These are phyloP conservation scores for Dinothrombium tinctorium DNA, from an alignment of 1,140 invertebrate species.

Conservation along the genomic window DNA sequence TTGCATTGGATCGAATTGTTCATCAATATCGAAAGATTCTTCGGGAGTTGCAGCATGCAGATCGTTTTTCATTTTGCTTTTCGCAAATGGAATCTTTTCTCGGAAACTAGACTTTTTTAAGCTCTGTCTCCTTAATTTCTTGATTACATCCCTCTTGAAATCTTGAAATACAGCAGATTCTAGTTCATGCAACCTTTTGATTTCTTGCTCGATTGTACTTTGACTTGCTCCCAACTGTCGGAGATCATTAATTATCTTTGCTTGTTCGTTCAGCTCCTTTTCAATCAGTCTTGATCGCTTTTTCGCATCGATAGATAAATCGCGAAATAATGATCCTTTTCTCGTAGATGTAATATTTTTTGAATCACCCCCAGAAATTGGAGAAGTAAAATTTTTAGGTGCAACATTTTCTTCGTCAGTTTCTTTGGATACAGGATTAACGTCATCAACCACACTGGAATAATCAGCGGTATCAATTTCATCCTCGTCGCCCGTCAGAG, in stretches of 20 bases:
- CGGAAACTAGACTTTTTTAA: conserved; percentile 25
- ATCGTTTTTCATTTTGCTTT: not conserved
- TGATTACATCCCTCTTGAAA: conserved; percentile 55
- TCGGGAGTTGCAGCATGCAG: too few species aligned
- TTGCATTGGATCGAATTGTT: too few species aligned
- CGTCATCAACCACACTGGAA: conserved; percentile 14
- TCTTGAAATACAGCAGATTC: conserved; percentile 69
- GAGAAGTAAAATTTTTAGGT: not conserved
- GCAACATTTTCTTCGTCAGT: not conserved
- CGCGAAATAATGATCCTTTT: conserved; percentile 66
- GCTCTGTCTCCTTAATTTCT: conserved; percentile 58
- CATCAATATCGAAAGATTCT: too few species aligned
- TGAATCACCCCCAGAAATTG: not conserved
- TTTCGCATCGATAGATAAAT: conserved; percentile 58
- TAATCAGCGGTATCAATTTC: conserved; percentile 9
- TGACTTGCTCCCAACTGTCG: conserved; percentile 60
- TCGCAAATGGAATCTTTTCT: not conserved
- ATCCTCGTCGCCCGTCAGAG: conserved; percentile 44
- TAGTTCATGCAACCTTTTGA: conserved; percentile 62
- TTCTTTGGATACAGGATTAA: conserved; percentile 4
- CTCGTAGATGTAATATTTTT: conserved; percentile 20
- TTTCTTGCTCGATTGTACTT: conserved; percentile 68
- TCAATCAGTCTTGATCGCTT: conserved; percentile 77
- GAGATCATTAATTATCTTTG: conserved; percentile 77
- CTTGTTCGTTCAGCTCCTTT: conserved; percentile 87